phyloP scores from a whole-genome alignment of 2,888 invertebrate genomes.

The Caenorhabditis japonica region DNA sequence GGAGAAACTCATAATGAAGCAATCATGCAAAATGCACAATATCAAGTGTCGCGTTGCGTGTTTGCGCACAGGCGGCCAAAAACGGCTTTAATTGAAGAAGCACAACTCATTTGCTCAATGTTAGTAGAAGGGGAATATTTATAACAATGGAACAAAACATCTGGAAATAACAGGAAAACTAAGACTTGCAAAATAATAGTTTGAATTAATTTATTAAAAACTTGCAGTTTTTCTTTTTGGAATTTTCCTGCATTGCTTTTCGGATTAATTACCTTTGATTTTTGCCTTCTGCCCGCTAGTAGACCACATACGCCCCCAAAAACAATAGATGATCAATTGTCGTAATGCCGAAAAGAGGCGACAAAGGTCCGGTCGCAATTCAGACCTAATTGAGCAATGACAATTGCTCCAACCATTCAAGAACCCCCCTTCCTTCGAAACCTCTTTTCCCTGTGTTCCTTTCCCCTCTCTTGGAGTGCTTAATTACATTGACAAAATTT shows the following conservation, averaged over 20 bases:
- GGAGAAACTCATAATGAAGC: constrained; percentile 54
- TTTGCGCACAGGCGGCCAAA: constrained; percentile 27
- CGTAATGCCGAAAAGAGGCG: constrained; percentile 45
- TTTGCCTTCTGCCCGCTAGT: constrained; percentile 19
- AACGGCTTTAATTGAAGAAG: constrained; percentile 46
- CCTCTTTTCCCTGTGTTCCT: constrained; percentile 8
- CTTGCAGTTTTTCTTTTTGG: no score
- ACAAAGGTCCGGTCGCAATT: constrained; percentile 49
- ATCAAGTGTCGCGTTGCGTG: constrained; percentile 53
- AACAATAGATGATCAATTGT: constrained; percentile 48
- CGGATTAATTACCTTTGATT: constrained; percentile 5
- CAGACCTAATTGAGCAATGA: constrained; percentile 58
- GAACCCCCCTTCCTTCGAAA: constrained; percentile 26
- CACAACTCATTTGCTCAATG: constrained; percentile 45
- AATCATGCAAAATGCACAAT: constrained; percentile 55
- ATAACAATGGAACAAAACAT: no score
- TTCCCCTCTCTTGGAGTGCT: constrained; percentile 36
- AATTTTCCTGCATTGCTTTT: no score
- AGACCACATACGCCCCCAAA: constrained; percentile 3
- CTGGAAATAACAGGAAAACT: no score
- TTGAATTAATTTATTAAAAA: no score
- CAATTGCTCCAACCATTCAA: constrained; percentile 33
- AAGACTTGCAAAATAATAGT: no score
- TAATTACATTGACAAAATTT: constrained; percentile 39
- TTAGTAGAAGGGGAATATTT: constrained; percentile 20